Percentiles rank a stretch among this genome's conserved stretches.
These are phyloP conservation scores for Leucopsar rothschildi DNA, from an alignment of 2,113 vertebrate species.

Conservation along the genomic window DNA sequence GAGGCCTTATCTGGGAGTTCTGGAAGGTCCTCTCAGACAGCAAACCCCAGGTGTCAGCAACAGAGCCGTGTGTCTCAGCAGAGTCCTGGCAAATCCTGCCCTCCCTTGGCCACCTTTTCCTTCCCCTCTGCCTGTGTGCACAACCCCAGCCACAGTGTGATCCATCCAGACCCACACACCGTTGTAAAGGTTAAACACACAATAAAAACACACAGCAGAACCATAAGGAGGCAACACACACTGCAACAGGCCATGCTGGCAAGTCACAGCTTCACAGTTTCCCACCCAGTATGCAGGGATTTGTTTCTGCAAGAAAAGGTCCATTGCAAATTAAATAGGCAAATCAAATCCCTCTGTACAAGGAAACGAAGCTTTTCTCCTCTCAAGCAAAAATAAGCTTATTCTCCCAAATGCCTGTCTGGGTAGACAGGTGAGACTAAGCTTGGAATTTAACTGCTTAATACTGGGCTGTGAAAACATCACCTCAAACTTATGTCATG, in stretches of 20 bases:
- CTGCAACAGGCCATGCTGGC: neutral
- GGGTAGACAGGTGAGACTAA: neutral
- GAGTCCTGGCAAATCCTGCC: neutral
- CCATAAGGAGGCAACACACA: neutral
- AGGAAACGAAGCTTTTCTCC: neutral
- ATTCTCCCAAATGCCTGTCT: neutral
- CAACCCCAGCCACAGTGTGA: neutral
- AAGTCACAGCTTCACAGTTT: neutral
- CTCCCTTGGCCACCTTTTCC: neutral
- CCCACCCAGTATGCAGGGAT: neutral
- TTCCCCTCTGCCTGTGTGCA: neutral
- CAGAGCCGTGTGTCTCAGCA: neutral
- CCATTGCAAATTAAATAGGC: neutral
- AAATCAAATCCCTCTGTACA: neutral
- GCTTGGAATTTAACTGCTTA: neutral
- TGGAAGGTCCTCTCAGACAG: neutral
- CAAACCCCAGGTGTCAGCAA: neutral
- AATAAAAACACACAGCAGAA: neutral
- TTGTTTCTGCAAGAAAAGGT: neutral
- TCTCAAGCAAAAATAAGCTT: neutral
- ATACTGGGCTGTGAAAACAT: neutral
- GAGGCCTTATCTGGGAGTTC: neutral
- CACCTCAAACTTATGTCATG: neutral
- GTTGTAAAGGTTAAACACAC: neutral
- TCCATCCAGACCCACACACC: accelerated